Evolutionary conservation across 2,113 vertebrate species (phyloP).

Genomic region (Brachirus orientalis): DNA sequence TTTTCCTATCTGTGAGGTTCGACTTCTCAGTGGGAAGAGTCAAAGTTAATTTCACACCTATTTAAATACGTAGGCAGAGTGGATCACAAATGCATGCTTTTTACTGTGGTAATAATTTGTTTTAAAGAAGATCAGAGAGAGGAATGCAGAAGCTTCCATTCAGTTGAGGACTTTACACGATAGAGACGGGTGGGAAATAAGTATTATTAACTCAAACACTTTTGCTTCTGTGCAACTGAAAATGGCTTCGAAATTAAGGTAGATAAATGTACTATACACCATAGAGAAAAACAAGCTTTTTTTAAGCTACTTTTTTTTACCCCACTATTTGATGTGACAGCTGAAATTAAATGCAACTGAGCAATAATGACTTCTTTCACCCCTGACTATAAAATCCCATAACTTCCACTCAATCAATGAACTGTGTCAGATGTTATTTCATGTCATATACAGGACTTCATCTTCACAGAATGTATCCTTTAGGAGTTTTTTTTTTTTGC

Average conservation of each 20-base stretch:
- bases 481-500: neutral
- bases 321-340: neutral
- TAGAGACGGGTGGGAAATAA: too few relatives aligned
- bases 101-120: slow-evolving; percentile 47
- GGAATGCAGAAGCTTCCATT: slow-evolving; percentile 15
- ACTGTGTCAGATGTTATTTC: neutral
- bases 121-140: slow-evolving; percentile 46
- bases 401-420: neutral
- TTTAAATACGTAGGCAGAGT: slow-evolving; percentile 70
- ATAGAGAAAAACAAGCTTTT: too few relatives aligned
- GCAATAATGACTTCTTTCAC: neutral
- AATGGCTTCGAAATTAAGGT: too few relatives aligned
- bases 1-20: slow-evolving; percentile 50
- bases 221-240: too few relatives aligned
- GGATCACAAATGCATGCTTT: slow-evolving; percentile 60
- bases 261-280: too few relatives aligned
- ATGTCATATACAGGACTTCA: neutral
- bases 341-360: neutral
- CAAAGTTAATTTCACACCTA: slow-evolving; percentile 77
- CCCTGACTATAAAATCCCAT: neutral
- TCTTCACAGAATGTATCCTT: neutral
- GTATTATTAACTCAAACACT: neutral
- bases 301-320: too few relatives aligned
- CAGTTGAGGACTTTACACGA: neutral
- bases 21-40: slow-evolving; percentile 45